Evolutionary conservation across 2,797 vertebrate genomes (phyloP), one percentile per base, ranked within the genome.

Genomic region (Ctenochaetus hawaiiensis): DNA sequence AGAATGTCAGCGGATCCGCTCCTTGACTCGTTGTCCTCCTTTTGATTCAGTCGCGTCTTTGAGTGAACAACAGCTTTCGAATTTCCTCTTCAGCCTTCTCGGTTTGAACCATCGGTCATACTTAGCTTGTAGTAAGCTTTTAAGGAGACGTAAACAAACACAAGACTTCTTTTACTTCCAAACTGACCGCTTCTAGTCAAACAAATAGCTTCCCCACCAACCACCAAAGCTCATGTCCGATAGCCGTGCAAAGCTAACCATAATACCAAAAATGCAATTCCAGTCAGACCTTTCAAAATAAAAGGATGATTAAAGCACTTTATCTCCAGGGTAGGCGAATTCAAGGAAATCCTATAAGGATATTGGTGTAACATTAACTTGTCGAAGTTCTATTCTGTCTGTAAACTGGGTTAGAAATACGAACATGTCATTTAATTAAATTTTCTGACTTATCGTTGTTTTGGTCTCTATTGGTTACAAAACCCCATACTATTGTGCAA

Each of bases 211-310:
- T 34, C 17, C 56, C 57, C 30, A 20, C 65, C 66, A 54, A 66
- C 49, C 22, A 59, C 23, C 9, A 1, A 53, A 23, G 6, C 52
- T 67, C 48, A n/a, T 12, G 6, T 26, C n/a, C 9, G 41, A 20
- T 1, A 22, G 22, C 20, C 6, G 4, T 13, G 37, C 8, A 4
- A 48, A 74, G 30, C 0, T 41, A 12, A 13, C 6, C 20, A 1
- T 0, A 7, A 34, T 10, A 4, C 22, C 0, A 8, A 26, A 1
- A 0, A 0, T 2, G 8, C 10, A 3, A 0, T 72, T 85, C 80
- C 75, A 66, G 59, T 52, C 0, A 43, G 0, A 0, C 0, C 12
- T 67, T 83, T 83, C 80, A 85, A 74, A 88, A 63, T 85, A 85
- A 87, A 66, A 64, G 39, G 2, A 0, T 1, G 3, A 44, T 14